A percentile compares a stretch with the other conserved stretches of the same genome.
Conservation (phyloP, 2,888 invertebrate species). For the Coenonympha glycerion region DNA sequence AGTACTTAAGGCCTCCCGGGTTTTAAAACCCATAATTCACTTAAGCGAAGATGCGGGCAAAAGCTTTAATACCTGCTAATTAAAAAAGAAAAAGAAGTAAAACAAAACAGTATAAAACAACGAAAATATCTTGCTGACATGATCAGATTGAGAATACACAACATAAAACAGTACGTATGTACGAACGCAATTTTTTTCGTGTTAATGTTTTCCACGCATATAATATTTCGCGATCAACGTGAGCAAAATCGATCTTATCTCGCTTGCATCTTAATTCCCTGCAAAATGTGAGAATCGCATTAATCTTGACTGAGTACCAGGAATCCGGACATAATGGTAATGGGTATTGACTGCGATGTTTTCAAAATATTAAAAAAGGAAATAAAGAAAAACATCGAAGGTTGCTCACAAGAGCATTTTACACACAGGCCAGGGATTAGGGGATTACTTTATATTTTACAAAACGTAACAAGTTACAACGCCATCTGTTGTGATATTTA, state of each 20-base stretch:
- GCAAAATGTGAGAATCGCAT: constrained; percentile 43
- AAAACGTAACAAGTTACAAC: background rate
- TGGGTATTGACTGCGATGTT: constrained; percentile 32
- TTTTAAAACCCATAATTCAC: too few species aligned
- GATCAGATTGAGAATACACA: constrained; percentile 4
- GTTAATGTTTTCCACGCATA: constrained; percentile 48
- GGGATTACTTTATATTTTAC: too few species aligned
- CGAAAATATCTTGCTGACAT: background rate
- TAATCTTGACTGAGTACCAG: constrained; percentile 40
- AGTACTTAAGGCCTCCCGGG: too few species aligned
- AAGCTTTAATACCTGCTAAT: too few species aligned
- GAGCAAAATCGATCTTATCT: constrained; percentile 52
- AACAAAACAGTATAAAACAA: background rate
- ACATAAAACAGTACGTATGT: constrained; percentile 15
- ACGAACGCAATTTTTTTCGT: constrained; percentile 24
- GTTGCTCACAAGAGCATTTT: background rate
- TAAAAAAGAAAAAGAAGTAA: too few species aligned
- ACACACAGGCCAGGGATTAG: too few species aligned
- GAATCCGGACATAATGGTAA: constrained; percentile 39
- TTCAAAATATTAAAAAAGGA: constrained; percentile 21
- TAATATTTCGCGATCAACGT: constrained; percentile 56
- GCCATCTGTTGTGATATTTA: constrained; percentile 1
- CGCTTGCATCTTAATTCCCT: constrained; percentile 46
- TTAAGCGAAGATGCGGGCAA: too few species aligned
- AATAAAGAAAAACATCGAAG: background rate